Evolutionary conservation across 2,888 invertebrate species (phyloP), one percentile per base, ranked within the genome.

Genomic region (Bombylius major): DNA sequence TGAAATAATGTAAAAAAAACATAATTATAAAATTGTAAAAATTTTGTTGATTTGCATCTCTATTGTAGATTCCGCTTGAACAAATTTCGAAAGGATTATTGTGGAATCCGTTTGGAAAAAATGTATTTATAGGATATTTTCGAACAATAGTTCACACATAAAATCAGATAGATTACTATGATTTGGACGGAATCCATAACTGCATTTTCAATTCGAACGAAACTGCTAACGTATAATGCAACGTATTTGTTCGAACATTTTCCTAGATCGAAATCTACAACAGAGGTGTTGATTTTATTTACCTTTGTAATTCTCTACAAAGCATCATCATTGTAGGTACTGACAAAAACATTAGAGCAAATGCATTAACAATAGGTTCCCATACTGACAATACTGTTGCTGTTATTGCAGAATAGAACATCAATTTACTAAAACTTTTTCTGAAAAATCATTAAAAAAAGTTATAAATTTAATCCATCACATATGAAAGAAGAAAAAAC

Each of bases 281-380:
- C n/a, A n/a, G n/a, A n/a, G n/a, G n/a, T n/a, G n/a, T n/a, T n/a
- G n/a, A n/a, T n/a, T n/a, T n/a, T n/a, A n/a, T n/a, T n/a, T 76
- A 88, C 88, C 80, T 79, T 67, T 79, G 79, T 44, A 89, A 70
- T 73, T 88, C 86, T 54, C 78, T 73, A 65, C 81, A 79, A 65
- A 89, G 73, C 65, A 87, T 79, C 52, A 77, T 73, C 63, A 86
- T 78, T 11, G 86, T 80, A 48, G 89, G 89, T 33, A 87, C 70
- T 47, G 82, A 81, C 58, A 89, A 76, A 23, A 78, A 78, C 87
- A 89, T 89, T 59, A 89, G 73, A 23, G 84, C 89, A 71, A 89
- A 89, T 33, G 89, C 88, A 72, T 89, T 89, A 47, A 87, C 78
- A n/a, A 83, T 83, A 7, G 89, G 89, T 69, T 87, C 82, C 76